Evolutionary conservation across 1,140 invertebrate species (phyloP).

Genomic region (Brachionus koreanus): DNA sequence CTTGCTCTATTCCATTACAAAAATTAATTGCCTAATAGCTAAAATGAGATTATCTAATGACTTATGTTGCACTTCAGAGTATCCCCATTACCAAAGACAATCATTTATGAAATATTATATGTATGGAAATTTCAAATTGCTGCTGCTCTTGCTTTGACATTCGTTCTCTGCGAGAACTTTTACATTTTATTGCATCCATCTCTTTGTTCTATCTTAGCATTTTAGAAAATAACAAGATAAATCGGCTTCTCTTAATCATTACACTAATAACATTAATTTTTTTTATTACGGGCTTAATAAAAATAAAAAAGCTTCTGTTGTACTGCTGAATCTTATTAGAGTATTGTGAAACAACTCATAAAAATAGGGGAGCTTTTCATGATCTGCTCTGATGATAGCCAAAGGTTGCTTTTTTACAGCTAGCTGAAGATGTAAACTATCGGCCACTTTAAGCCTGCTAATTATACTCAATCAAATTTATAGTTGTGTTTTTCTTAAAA

Average conservation of each 20-base stretch:
- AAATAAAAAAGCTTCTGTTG: neutral
- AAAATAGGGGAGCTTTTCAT: neutral
- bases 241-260: neutral
- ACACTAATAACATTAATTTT: neutral
- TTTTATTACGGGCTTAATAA: neutral
- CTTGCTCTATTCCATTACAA: neutral
- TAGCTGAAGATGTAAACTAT: neutral
- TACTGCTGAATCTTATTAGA: neutral
- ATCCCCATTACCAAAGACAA: neutral
- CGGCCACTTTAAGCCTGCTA: neutral
- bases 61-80: slow-evolving; percentile 30
- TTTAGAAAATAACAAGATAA: neutral
- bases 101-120: slow-evolving; percentile 5
- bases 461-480: neutral
- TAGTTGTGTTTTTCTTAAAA: neutral
- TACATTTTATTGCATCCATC: neutral
- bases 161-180: neutral
- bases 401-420: slow-evolving; percentile 1
- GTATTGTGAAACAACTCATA: slow-evolving; percentile 26
- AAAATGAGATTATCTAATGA: slow-evolving; percentile 17
- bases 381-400: slow-evolving; percentile 8
- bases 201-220: neutral
- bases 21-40: slow-evolving; percentile 11
- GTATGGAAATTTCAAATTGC: neutral
- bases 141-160: neutral